Base-by-base conservation (phyloP, 2,888 invertebrate species). In the Drosophila histrio region DNA sequence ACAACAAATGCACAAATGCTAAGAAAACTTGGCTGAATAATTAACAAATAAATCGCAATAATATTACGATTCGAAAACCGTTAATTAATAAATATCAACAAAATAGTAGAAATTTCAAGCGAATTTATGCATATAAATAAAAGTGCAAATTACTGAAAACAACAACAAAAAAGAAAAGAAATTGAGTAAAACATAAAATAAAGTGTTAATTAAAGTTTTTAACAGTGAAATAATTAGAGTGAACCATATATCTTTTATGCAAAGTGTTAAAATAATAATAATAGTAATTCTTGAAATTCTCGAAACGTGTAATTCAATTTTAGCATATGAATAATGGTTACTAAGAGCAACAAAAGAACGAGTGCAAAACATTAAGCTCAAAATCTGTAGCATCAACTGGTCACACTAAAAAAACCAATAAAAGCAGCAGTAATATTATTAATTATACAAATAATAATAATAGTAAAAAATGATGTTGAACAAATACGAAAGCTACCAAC, bases 391-490 rank as follows among this genome's bases (percentile, higher is more conserved):
- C 49, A 41, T 50, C 64, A 70, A 53, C 62, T 72, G 75, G 49
- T 63, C 54, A 69, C 50, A 59, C 54, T 64, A 71, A 57, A 73
- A 73, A 58, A 58, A 39, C 30, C 24, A 60, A 47, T 11, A 24
- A 1, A 17, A 28, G 9, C 13, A 43, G 47, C 19, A 49, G 13
- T 30, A 36, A 53, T 34, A 50, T 53, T n/a, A 36, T 58, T 28
- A 13, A 30, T 32, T 34, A 54, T 30, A 70, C 56, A 34, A 54
- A 21, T 30, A 28, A 58, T 30, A 28, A 52, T 46, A 46, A 54
- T 44, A 73, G 38, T 38, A 43, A 44, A 87, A 78, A 77, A 90
- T 89, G 86, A 89, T 89, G 89, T 80, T 88, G 77, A 90, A 87
- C 75, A 90, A 89, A 83, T 89, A 80, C 77, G 89, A 90, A 58